Percentiles rank a stretch among this genome's conserved stretches.
These are phyloP conservation scores for Setipinna tenuifilis DNA, from an alignment of 2,797 vertebrate genomes.

Conservation along the genomic window DNA sequence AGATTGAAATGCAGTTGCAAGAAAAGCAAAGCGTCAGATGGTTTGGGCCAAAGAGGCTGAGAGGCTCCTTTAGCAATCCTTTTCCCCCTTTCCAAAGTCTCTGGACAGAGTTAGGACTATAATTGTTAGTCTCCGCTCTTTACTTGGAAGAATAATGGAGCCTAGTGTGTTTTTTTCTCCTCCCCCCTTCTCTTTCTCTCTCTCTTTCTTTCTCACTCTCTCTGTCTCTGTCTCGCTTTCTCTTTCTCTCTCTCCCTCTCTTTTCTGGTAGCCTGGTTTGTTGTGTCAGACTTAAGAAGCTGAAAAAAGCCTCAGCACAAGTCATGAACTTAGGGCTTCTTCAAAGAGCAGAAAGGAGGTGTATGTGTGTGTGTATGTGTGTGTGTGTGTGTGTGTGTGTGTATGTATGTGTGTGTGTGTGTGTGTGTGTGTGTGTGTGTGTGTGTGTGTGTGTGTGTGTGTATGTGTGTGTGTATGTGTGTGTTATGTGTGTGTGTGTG, in stretches of 20 bases:
- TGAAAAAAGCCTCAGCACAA: slow-evolving; percentile 16
- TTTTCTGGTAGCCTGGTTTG: neutral
- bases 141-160: slow-evolving; percentile 11
- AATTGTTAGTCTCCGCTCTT: slow-evolving; percentile 22
- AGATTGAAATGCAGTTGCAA: slow-evolving; percentile 1
- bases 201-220: neutral
- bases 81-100: slow-evolving; percentile 9
- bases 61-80: neutral
- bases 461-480: no score
- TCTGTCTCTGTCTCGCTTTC: neutral
- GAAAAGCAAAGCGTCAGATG: slow-evolving; percentile 21
- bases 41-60: neutral
- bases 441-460: no score
- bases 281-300: slow-evolving; percentile 23
- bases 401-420: no score
- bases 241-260: neutral
- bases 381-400: no score
- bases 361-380: neutral
- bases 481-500: no score
- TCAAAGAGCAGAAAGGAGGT: neutral
- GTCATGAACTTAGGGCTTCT: slow-evolving; percentile 19
- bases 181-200: neutral
- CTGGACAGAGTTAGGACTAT: slow-evolving; percentile 33
- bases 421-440: no score
- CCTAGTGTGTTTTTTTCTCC: neutral